Evolutionary conservation across 2,888 invertebrate species (phyloP), one percentile per base, ranked within the genome.

Genomic region (Acrobeloides nanus): DNA sequence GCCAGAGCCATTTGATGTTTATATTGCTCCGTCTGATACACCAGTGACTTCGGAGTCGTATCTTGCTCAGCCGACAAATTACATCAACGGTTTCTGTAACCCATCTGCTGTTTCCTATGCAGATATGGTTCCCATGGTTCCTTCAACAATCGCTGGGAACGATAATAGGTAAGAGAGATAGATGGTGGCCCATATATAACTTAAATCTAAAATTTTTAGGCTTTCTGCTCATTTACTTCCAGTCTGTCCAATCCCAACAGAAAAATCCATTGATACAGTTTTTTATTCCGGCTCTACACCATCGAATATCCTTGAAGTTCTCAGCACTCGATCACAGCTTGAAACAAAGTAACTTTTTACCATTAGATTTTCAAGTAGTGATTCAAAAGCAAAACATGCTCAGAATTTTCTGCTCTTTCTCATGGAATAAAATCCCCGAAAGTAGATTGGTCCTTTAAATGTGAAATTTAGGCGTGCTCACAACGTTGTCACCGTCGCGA

Each of bases 221-320:
- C n/a, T n/a, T n/a, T n/a, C n/a, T n/a, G n/a, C n/a, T n/a, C n/a
- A n/a, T n/a, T n/a, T n/a, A n/a, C n/a, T n/a, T n/a, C n/a, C n/a
- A n/a, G n/a, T n/a, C n/a, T 71, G 71, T 48, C 63, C 68, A 29
- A 40, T 66, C 20, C 70, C 70, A 18, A 69, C 69, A 1, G 66
- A 68, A 42, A 65, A 67, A 37, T 59, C 66, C 1, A 68, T 71
- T 20, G 67, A 67, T 35, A 51, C 54, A 29, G 55, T 51, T 1
- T 68, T 62, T 48, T 69, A 67, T 51, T 17, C 46, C n/a, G n/a
- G n/a, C n/a, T n/a, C n/a, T n/a, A n/a, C n/a, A n/a, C n/a, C n/a
- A n/a, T n/a, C n/a, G n/a, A n/a, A 8, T 2, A 41, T 1, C 3
- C 5, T 3, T 41, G 12, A 15, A 7, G 5, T 34, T 40, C 7